A percentile compares a stretch with the other conserved stretches of the same genome.
Evolutionary conservation across 2,888 invertebrate species (phyloP).

Genomic region (Cacoxenus indagator): DNA sequence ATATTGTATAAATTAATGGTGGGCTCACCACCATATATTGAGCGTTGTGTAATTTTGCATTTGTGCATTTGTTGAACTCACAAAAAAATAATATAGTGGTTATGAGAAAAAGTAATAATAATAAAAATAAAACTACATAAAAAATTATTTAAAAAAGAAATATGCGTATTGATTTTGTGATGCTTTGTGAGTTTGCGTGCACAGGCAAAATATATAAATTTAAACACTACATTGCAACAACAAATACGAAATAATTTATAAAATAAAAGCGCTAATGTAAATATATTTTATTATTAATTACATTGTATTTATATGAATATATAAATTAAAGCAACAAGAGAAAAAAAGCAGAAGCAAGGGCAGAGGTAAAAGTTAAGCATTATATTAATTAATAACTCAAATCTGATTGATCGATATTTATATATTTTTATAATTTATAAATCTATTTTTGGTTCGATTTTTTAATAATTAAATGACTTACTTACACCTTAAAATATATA

Average conservation of each 20-base stretch:
- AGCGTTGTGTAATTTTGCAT: constrained; percentile 16
- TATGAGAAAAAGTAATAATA: too few relatives aligned
- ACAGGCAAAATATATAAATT: not conserved
- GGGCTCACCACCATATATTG: not conserved
- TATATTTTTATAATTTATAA: constrained; percentile 22
- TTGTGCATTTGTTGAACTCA: constrained; percentile 16
- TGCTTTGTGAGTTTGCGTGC: constrained; percentile 28
- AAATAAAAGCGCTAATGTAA: constrained; percentile 8
- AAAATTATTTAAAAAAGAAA: constrained; percentile 21
- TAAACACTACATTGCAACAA: not conserved
- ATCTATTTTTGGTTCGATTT: constrained; percentile 15
- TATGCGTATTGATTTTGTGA: constrained; percentile 28
- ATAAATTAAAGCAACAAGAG: constrained; percentile 9
- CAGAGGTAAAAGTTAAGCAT: constrained; percentile 10
- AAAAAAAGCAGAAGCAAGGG: constrained; percentile 2
- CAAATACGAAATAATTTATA: not conserved
- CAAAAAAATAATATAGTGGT: constrained; percentile 14
- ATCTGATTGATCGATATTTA: constrained; percentile 1
- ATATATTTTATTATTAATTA: constrained; percentile 11
- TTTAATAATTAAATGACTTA: constrained; percentile 6
- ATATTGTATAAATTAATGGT: constrained; percentile 4
- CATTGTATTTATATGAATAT: constrained; percentile 7
- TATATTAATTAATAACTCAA: not conserved
- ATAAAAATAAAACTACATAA: constrained; percentile 17
- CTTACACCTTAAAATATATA: not conserved